Conservation (phyloP, 2,113 vertebrate species). For the Montifringilla adamsi region DNA sequence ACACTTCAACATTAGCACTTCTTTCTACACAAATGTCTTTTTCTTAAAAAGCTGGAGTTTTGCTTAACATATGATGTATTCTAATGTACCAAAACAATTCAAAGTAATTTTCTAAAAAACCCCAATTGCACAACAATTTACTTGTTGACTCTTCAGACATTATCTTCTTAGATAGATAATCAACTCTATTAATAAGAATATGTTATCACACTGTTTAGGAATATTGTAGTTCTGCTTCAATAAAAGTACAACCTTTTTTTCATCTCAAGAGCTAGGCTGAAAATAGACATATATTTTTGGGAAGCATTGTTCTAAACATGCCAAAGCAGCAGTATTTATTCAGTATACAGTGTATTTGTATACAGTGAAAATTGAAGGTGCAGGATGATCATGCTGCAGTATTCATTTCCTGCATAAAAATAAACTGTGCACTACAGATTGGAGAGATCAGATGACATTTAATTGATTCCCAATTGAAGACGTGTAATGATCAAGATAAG, state of each 20-base stretch:
- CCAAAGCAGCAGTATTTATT: background rate
- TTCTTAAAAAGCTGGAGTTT: background rate
- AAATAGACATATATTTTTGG: background rate
- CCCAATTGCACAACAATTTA: background rate
- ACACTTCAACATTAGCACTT: background rate
- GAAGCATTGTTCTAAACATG: background rate
- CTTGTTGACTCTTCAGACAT: background rate
- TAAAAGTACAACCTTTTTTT: background rate
- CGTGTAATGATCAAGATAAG: background rate
- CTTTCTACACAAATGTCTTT: background rate
- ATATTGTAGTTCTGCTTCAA: background rate
- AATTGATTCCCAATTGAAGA: background rate
- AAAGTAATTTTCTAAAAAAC: background rate
- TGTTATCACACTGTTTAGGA: background rate
- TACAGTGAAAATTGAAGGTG: background rate
- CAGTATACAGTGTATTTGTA: background rate
- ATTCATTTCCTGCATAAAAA: conserved; percentile 22
- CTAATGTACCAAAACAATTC: background rate
- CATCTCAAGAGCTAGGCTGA: background rate
- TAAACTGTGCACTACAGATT: background rate
- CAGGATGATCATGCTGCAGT: background rate
- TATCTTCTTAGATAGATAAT: background rate
- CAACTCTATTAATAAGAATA: background rate
- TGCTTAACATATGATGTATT: background rate
- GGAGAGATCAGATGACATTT: background rate